Evolutionary conservation across 2,797 vertebrate species (phyloP).

Genomic region (Phrynocephalus vlangalii): DNA sequence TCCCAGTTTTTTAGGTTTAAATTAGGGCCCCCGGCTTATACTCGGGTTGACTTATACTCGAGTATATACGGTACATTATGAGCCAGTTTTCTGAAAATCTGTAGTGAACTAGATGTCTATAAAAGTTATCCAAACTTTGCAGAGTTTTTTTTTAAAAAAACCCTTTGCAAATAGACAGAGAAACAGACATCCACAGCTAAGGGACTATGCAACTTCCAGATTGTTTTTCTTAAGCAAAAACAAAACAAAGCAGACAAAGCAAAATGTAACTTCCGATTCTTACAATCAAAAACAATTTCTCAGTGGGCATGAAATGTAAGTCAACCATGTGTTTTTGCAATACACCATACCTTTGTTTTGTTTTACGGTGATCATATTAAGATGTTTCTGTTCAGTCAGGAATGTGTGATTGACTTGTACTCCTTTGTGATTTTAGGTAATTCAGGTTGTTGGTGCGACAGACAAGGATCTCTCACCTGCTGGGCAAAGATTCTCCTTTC

Average conservation of each 20-base stretch:
- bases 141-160: no score
- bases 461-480: constrained; percentile 91
- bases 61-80: no score
- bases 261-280: neutral
- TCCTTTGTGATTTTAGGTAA: constrained; percentile 85
- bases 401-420: constrained; percentile 59
- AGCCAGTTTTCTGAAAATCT: neutral
- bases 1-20: no score
- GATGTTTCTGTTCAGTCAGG: constrained; percentile 43
- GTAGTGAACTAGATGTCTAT: neutral
- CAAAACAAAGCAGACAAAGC: no score
- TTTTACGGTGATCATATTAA: constrained; percentile 35
- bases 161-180: neutral
- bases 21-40: no score
- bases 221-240: no score
- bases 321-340: neutral
- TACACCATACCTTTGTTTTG: neutral
- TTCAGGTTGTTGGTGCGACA: constrained; percentile 89
- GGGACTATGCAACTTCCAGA: neutral
- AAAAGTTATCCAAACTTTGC: neutral
- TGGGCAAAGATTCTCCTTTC: constrained; percentile 94
- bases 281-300: neutral
- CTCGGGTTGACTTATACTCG: no score
- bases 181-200: neutral
- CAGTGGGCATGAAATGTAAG: neutral